A percentile compares a stretch with the other conserved stretches of the same genome.
phyloP scores from a whole-genome alignment of 2,888 invertebrate genomes.

The Apomyelois bistriatella region DNA sequence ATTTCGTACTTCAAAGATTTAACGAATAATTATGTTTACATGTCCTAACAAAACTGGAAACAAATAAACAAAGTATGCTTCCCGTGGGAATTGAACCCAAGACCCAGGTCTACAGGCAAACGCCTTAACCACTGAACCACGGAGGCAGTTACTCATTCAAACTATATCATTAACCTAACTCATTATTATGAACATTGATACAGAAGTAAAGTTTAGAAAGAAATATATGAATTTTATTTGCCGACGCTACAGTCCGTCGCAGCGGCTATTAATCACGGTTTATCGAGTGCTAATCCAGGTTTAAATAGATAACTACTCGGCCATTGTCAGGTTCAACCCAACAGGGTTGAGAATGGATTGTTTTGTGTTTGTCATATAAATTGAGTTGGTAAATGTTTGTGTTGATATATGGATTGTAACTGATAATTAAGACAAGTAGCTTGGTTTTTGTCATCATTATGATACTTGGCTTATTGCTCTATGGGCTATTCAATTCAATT shows the following conservation, averaged over 20 bases:
- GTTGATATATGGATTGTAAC: neutral
- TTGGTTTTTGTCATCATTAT: neutral
- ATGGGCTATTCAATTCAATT: no score
- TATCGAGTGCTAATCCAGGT: slow-evolving; percentile 81
- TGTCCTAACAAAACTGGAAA: no score
- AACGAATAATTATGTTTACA: no score
- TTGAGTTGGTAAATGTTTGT: neutral
- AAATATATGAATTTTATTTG: slow-evolving; percentile 25
- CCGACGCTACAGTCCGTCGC: slow-evolving; percentile 59
- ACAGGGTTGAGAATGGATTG: slow-evolving; percentile 6
- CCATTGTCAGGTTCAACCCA: slow-evolving; percentile 56
- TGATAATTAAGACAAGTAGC: neutral
- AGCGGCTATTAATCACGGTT: slow-evolving; percentile 76
- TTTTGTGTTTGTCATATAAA: slow-evolving; percentile 4
- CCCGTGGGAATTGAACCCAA: no score
- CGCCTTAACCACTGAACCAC: no score
- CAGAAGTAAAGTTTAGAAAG: neutral
- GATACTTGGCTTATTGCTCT: no score
- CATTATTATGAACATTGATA: no score
- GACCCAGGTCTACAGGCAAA: no score
- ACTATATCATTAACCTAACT: no score
- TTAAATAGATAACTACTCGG: slow-evolving; percentile 80
- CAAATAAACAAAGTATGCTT: no score
- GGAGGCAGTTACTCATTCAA: no score
- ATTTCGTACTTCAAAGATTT: no score